These are phyloP conservation scores for Megaceryle alcyon DNA, from an alignment of 2,797 vertebrate species.

Conservation along the genomic window DNA sequence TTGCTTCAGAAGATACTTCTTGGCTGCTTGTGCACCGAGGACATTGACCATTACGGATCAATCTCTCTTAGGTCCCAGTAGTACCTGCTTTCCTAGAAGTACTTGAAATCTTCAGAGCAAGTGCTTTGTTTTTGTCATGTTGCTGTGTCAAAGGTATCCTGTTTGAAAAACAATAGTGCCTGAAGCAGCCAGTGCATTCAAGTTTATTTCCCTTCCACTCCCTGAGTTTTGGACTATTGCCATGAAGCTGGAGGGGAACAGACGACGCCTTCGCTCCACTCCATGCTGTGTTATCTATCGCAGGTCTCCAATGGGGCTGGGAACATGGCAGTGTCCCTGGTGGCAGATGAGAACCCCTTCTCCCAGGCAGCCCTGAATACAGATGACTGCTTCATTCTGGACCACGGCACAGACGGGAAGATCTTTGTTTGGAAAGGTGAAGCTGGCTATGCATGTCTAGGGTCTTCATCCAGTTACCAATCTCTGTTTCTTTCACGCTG, in stretches of 20 bases:
- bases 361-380: conserved; percentile 89
- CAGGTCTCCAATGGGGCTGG: conserved; percentile 92
- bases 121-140: not conserved
- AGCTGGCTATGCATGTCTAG: not conserved
- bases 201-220: not conserved
- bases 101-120: not conserved
- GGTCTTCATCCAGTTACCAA: not conserved
- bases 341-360: conserved; percentile 96
- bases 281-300: not conserved
- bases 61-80: not conserved
- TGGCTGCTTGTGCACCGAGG: not conserved
- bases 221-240: not conserved
- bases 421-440: conserved; percentile 99
- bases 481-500: not conserved
- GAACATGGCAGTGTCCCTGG: conserved; percentile 88
- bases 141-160: not conserved
- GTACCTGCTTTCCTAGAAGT: not conserved
- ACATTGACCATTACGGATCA: not conserved
- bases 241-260: not conserved
- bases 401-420: conserved; percentile 91
- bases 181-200: conserved; percentile 38
- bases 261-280: not conserved
- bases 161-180: conserved; percentile 27
- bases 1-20: not conserved
- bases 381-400: conserved; percentile 96